These are phyloP conservation scores for Xanthia togata DNA, from an alignment of 2,888 invertebrate genomes.

Conservation along the genomic window DNA sequence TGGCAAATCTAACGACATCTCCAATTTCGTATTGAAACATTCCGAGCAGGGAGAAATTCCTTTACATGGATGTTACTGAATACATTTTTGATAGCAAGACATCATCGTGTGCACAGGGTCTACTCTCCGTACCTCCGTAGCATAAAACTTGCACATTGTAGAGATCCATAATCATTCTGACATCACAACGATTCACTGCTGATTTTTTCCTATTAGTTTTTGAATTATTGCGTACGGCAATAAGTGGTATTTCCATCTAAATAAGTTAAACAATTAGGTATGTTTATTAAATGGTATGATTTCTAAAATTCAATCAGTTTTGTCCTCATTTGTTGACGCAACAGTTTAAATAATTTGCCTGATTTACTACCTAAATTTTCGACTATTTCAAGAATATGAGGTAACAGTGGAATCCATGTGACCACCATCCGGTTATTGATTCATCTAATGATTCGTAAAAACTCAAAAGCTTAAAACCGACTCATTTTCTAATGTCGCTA, in stretches of 20 bases:
- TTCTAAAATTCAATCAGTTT: not conserved
- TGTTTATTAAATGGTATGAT: not conserved
- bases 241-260: not conserved
- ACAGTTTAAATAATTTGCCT: slow-evolving; percentile 46
- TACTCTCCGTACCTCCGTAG: not conserved
- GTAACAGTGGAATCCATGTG: slow-evolving; percentile 11
- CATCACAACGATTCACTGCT: not conserved
- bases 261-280: not conserved
- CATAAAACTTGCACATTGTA: not conserved
- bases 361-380: slow-evolving; percentile 24
- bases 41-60: not conserved
- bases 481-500: not conserved
- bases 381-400: slow-evolving; percentile 40
- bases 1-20: not conserved
- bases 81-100: not conserved
- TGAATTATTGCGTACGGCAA: not conserved
- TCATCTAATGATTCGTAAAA: not conserved
- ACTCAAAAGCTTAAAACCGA: not conserved
- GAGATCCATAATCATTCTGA: not conserved
- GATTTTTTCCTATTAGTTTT: not conserved
- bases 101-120: not conserved
- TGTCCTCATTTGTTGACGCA: not conserved
- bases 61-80: not conserved
- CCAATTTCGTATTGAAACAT: not conserved
- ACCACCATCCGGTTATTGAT: slow-evolving; percentile 27